These are phyloP conservation scores for Alauda arvensis DNA, from an alignment of 2,797 vertebrate genomes.

Conservation along the genomic window DNA sequence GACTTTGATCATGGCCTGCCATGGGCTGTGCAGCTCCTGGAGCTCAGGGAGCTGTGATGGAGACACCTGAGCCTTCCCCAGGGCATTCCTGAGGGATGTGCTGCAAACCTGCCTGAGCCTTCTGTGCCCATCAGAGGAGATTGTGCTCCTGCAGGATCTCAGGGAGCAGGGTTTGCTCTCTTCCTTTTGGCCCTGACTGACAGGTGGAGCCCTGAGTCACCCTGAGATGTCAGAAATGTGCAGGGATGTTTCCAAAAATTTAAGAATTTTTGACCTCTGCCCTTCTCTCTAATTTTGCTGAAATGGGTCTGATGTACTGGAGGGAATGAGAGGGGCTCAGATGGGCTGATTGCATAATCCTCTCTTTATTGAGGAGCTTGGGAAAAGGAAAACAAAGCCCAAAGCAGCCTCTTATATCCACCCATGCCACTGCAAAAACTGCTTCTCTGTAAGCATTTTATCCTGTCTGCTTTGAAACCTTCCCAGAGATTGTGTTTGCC, in stretches of 20 bases:
- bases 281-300: neutral
- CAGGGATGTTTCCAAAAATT: neutral
- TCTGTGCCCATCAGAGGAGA: accelerated
- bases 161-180: neutral
- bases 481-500: neutral
- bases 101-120: neutral
- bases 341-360: neutral
- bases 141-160: neutral
- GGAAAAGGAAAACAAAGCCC: neutral
- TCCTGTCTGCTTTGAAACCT: neutral
- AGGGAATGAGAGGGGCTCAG: neutral
- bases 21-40: neutral
- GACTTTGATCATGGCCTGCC: neutral
- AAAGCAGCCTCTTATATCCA: neutral
- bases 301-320: neutral
- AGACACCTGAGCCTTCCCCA: neutral
- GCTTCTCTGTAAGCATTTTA: neutral
- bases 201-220: neutral
- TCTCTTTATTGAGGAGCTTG: neutral
- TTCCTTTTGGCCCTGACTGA: neutral
- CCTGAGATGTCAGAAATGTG: neutral
- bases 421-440: neutral
- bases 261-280: neutral
- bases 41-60: neutral
- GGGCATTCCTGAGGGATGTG: neutral